Evolutionary conservation across 2,888 invertebrate genomes (phyloP), one percentile per base, ranked within the genome.

Genomic region (Myopa testacea): DNA sequence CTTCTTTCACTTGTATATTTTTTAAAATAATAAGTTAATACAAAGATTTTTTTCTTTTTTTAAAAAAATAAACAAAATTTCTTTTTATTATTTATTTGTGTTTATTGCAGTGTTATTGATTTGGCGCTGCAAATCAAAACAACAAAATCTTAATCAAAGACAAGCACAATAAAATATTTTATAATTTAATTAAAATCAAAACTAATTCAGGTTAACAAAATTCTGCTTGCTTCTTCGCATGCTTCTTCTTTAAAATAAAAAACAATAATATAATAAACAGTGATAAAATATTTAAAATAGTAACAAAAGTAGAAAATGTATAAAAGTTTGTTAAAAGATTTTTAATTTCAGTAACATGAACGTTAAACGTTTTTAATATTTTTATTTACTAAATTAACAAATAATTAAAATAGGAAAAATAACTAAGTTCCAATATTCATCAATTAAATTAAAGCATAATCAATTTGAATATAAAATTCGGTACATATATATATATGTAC

Each of bases 1-100:
- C 85, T 84, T 26, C 26, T 2, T 26, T 26, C 2, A 26, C 26
- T 26, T 26, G 26, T 26, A 26, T 26, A 26, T 26, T 26, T 26
- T 26, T 26, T 2, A 26, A 26, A 26, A 26, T 26, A 26, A 26
- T 26, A 50, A 78, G 75, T 78, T 71, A 79, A 77, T 26, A 26
- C 26, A 26, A 76, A 78, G 79, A 77, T 67, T 77, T 75, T 52
- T 12, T 26, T 67, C 52, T 75, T 16, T 50, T 52, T 62, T 74
- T 26, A 12, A 34, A 70, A 16, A 70, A 70, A 70, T 70, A 34
- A 37, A 16, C 6, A 72, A 55, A 14, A 14, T n/a, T 58, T n/a
- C 55, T 74, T 75, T 52, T 63, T 52, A 77, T 1, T 26, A 26
- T 26, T 26, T 26, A 26, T 26, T 26, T 26, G 26, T 26, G 26